phyloP scores from a whole-genome alignment of 1,140 invertebrate genomes.

The Drosophila guanche region DNA sequence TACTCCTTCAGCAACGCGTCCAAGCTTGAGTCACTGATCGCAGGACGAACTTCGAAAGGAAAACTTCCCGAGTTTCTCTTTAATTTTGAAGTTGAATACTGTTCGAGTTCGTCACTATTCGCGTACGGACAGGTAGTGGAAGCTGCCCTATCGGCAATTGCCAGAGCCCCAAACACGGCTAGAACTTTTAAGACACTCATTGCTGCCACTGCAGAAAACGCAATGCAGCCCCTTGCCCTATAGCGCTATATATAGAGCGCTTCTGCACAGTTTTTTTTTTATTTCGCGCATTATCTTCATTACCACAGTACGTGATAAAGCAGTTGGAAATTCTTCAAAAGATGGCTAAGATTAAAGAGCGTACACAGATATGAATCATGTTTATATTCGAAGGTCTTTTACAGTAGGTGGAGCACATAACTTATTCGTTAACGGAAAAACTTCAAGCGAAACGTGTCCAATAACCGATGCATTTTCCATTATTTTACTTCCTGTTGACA shows the following conservation, averaged over 20 bases:
- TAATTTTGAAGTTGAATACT: conserved; percentile 6
- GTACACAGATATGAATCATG: conserved; percentile 50
- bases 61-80: conserved; percentile 29
- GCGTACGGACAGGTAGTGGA: conserved; percentile 45
- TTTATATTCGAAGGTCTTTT: conserved; percentile 17
- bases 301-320: conserved; percentile 43
- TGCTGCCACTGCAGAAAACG: conserved; percentile 13
- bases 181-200: conserved; percentile 33
- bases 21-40: conserved; percentile 42
- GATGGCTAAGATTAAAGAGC: conserved; percentile 57
- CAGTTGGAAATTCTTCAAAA: conserved; percentile 49
- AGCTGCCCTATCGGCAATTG: background rate
- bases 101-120: background rate
- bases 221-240: conserved; percentile 27
- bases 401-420: conserved; percentile 1
- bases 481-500: conserved; percentile 11
- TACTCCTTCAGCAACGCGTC: conserved; percentile 50
- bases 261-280: conserved; percentile 5
- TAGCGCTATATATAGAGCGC: conserved; percentile 49
- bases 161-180: conserved; percentile 4
- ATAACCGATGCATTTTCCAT: background rate
- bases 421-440: conserved; percentile 14
- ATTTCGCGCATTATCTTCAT: conserved; percentile 49
- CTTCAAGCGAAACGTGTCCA: conserved; percentile 34
- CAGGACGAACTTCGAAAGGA: conserved; percentile 32